Conservation (phyloP, 2,113 vertebrate genomes). For the Ancistrus triradiatus region DNA sequence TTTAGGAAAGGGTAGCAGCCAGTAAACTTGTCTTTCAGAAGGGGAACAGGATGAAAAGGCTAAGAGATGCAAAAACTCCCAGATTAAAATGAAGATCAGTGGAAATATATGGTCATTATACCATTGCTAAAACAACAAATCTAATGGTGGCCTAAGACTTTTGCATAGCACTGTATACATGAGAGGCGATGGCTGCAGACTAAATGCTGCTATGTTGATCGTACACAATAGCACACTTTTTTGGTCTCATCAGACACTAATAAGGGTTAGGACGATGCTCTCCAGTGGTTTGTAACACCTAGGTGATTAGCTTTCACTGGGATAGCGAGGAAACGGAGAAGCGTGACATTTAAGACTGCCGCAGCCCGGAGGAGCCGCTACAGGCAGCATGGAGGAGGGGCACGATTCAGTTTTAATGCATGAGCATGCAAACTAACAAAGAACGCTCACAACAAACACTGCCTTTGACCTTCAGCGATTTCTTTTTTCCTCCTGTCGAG, state of each 20-base stretch:
- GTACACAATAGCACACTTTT: no score
- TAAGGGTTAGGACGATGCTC: constrained; percentile 7
- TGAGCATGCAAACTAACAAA: constrained; percentile 20
- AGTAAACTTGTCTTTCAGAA: no score
- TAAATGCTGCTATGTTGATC: not conserved
- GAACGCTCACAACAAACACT: constrained; percentile 21
- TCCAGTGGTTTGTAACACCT: constrained; percentile 26
- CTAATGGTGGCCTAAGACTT: no score
- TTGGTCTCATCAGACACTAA: constrained; percentile 20
- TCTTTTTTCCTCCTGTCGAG: constrained; percentile 2
- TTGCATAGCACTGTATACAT: no score
- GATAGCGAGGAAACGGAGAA: constrained; percentile 7
- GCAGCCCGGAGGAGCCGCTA: constrained; percentile 8
- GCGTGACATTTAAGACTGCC: constrained; percentile 22
- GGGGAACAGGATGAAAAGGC: no score
- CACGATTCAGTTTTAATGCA: constrained; percentile 19
- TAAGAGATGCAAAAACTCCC: no score
- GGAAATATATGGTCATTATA: no score
- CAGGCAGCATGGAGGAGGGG: not conserved
- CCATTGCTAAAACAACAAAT: no score
- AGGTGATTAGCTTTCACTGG: constrained; percentile 23
- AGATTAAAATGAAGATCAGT: no score
- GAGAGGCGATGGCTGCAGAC: no score
- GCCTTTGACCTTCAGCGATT: constrained; percentile 21
- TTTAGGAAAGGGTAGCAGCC: no score